Base-by-base conservation (phyloP, 2,113 vertebrate genomes). In the Nicator chloris region DNA sequence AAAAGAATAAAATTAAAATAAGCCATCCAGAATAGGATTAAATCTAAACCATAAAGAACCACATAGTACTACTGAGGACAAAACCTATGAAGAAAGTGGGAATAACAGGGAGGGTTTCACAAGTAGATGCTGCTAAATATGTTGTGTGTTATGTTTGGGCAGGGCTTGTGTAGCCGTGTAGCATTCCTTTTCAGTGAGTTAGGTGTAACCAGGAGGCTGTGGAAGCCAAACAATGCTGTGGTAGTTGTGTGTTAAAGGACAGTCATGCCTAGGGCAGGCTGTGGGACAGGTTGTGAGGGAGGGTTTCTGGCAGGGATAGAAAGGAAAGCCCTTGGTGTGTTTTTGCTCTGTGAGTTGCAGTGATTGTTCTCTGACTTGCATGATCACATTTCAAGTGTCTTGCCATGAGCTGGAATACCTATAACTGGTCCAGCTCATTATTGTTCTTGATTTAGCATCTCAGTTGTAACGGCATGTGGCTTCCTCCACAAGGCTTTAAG, bases 161-260 rank as follows among this genome's bases (percentile, higher is more conserved):
- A 77, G 66, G 73, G 63, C 23, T 81, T 11, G 6, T 27, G 82
- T 54, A 27, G 82, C 59, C 0, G 0, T 10, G 53, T 69, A 61
- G 68, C 95, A 95, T 97, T 97, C 95, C 94, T 95, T 70, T 77
- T 19, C 49, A 21, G 0, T 93, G 96, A 96, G 73, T 13, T 39
- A 26, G 42, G 13, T 73, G 64, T 72, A 37, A 21, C 28, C 57
- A 47, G 80, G 21, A 59, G 14, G n/a, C 63, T 88, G 45, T 10
- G 84, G 64, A 66, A 89, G 61, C 35, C 65, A 60, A 59, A 61
- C 17, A 78, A 19, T 2, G 5, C 19, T 39, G 42, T 31, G 60
- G 45, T 33, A 54, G 73, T 81, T 72, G 53, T 7, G 15, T 37
- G 27, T 53, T 79, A 8, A 54, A 54, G 50, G 40, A 17, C 83